Conservation (phyloP, 2,797 vertebrate genomes). For the Poliocrania exsul region DNA sequence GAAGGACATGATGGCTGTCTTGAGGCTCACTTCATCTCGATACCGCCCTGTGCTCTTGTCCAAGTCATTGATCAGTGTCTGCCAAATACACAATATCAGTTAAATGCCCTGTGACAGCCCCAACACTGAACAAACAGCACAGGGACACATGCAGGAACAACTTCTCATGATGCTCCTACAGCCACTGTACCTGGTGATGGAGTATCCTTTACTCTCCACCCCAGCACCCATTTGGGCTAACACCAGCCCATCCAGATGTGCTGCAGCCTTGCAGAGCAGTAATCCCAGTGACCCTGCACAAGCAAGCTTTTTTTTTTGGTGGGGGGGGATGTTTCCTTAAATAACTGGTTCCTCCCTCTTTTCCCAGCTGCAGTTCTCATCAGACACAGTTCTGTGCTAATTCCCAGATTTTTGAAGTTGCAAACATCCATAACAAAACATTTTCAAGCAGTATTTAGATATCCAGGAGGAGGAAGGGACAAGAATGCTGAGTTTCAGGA, state of each 20-base stretch:
- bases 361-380: not conserved
- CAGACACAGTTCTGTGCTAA: not conserved
- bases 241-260: not conserved
- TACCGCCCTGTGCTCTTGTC: constrained; percentile 95
- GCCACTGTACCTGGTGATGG: not conserved
- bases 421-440: not conserved
- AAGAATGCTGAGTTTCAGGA: not conserved
- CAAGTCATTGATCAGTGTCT: constrained; percentile 96
- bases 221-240: not conserved
- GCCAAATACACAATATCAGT: not conserved
- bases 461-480: not conserved
- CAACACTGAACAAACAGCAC: not conserved
- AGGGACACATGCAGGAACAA: not conserved
- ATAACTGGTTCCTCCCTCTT: not conserved
- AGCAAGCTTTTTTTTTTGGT: not conserved
- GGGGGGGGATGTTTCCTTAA: not conserved
- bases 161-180: not conserved
- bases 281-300: not conserved
- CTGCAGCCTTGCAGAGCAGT: not conserved
- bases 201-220: not conserved
- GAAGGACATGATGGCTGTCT: constrained; percentile 99
- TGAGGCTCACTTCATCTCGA: constrained; percentile 96
- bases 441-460: rapidly evolving
- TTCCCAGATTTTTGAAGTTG: not conserved
- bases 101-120: not conserved